Conservation (phyloP, 2,888 invertebrate genomes). For the Diplazon laetatorius region DNA sequence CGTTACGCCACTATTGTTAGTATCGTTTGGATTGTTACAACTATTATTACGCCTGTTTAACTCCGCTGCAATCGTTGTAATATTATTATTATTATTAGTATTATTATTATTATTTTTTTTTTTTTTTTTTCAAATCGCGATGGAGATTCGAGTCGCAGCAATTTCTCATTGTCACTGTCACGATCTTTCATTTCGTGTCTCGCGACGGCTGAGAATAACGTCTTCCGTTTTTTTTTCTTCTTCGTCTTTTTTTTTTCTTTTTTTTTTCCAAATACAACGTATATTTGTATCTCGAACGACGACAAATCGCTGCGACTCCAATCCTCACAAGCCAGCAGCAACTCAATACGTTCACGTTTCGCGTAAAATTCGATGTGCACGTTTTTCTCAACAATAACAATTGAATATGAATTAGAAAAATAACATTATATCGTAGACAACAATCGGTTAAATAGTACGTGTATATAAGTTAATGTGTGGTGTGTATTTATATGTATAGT, state of each 20-base stretch:
- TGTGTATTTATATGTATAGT: slow-evolving; percentile 51
- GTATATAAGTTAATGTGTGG: slow-evolving; percentile 70
- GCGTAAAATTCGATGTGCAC: slow-evolving; percentile 80
- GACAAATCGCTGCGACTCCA: slow-evolving; percentile 36
- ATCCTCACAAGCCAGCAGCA: slow-evolving; percentile 57
- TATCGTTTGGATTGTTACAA: background rate
- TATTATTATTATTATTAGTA: too few relatives aligned
- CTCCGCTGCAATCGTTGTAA: slow-evolving; percentile 8
- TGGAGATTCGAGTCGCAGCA: slow-evolving; percentile 58
- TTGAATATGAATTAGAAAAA: slow-evolving; percentile 83
- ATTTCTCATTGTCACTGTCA: slow-evolving; percentile 11
- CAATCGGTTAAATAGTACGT: slow-evolving; percentile 80
- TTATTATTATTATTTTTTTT: too few relatives aligned
- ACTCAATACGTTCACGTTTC: slow-evolving; percentile 64
- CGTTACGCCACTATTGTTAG: background rate
- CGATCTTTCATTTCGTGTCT: background rate
- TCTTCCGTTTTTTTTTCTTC: too few relatives aligned
- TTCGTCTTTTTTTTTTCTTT: slow-evolving; percentile 29
- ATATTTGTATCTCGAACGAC: slow-evolving; percentile 3
- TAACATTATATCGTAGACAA: slow-evolving; percentile 82
- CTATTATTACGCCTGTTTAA: slow-evolving; percentile 20
- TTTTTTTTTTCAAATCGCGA: slow-evolving; percentile 59
- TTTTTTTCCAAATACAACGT: slow-evolving; percentile 41
- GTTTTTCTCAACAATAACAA: slow-evolving; percentile 82
- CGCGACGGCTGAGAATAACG: too few relatives aligned